Evolutionary conservation across 2,113 vertebrate genomes (phyloP).

Genomic region (Noctilio leporinus): DNA sequence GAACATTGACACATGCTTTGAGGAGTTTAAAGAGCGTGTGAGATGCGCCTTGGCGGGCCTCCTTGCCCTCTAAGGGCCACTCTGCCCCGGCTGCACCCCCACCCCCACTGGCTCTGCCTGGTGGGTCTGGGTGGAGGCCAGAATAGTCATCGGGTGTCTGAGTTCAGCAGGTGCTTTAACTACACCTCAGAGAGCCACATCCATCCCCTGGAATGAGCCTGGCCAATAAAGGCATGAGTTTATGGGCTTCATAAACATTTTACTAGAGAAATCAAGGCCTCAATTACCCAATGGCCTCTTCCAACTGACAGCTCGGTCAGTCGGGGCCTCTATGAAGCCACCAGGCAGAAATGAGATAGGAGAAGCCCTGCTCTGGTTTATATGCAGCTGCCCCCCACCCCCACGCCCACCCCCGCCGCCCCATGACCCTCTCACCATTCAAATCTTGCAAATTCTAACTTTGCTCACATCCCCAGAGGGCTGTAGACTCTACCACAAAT

Average conservation of each 20-base stretch:
- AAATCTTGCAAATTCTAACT: not conserved
- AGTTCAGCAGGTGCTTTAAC: slow-evolving; percentile 79
- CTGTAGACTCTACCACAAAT: not conserved
- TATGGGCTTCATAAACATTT: slow-evolving; percentile 83
- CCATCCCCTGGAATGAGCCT: slow-evolving; percentile 77
- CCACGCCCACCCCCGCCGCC: not conserved
- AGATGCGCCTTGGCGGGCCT: not conserved
- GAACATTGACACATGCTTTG: not conserved
- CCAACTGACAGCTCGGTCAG: slow-evolving; percentile 67
- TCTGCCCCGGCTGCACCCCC: not conserved
- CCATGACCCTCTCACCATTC: not conserved
- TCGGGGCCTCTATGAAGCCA: slow-evolving; percentile 64
- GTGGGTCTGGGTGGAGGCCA: not conserved
- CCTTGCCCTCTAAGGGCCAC: not conserved
- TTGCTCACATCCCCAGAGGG: not conserved
- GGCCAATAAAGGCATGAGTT: slow-evolving; percentile 81
- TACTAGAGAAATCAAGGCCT: slow-evolving; percentile 79
- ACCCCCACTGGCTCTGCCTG: not conserved
- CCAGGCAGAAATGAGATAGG: slow-evolving; percentile 36
- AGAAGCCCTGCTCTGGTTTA: slow-evolving; percentile 34
- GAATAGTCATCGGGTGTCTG: not conserved
- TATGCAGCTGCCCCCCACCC: not conserved
- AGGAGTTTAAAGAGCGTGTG: not conserved
- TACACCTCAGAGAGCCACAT: slow-evolving; percentile 79
- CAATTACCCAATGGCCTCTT: slow-evolving; percentile 72